Percentiles rank a stretch among this genome's conserved stretches.
These are phyloP conservation scores for Meriones unguiculatus DNA, from an alignment of 2,113 vertebrate genomes.

Conservation along the genomic window DNA sequence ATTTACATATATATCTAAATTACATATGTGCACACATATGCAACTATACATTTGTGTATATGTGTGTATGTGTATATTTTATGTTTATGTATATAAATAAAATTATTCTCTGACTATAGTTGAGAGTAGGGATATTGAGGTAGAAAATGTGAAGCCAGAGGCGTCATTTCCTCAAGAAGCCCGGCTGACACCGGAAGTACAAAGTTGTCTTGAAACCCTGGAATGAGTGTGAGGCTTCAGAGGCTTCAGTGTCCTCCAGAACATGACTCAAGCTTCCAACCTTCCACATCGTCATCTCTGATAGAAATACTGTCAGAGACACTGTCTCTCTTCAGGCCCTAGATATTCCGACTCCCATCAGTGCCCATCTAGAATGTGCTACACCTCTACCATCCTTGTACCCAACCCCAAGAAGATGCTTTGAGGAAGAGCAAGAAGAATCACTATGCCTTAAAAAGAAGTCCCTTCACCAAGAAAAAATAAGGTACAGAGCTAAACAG, in stretches of 20 bases:
- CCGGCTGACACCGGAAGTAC: slow-evolving; percentile 58
- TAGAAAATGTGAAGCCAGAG: slow-evolving; percentile 1
- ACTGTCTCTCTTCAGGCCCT: too few relatives aligned
- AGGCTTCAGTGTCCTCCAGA: not conserved
- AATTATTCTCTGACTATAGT: not conserved
- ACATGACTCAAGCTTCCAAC: not conserved
- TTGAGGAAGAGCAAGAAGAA: not conserved
- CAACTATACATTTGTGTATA: not conserved
- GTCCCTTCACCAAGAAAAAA: not conserved
- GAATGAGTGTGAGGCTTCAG: slow-evolving; percentile 64
- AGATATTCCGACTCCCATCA: not conserved
- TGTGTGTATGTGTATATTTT: not conserved
- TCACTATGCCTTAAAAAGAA: not conserved
- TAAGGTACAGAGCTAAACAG: too few relatives aligned
- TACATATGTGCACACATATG: not conserved
- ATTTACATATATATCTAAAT: not conserved
- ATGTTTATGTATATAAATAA: not conserved
- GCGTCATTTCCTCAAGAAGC: not conserved
- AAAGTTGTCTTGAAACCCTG: slow-evolving; percentile 65
- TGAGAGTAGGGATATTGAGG: not conserved
- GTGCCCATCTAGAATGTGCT: not conserved
- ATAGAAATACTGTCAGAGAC: not conserved
- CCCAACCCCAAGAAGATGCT: not conserved
- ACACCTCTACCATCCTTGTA: not conserved
- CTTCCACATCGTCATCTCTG: not conserved